phyloP scores from a whole-genome alignment of 2,113 vertebrate genomes.

The Chrysochloris asiatica region DNA sequence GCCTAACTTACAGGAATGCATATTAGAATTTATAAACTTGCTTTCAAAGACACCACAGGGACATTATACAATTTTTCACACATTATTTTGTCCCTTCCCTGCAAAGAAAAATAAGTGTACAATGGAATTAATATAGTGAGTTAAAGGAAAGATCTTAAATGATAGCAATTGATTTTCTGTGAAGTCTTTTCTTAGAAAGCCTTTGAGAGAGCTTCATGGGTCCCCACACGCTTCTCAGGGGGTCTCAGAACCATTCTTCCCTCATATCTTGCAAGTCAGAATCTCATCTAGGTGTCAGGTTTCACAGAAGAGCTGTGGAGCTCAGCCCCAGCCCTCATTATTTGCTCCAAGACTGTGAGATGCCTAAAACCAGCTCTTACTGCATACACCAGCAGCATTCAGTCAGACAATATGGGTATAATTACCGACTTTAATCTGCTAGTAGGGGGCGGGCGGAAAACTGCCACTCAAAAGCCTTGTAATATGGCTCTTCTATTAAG shows the following conservation, averaged over 20 bases:
- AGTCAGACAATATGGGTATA: conserved; percentile 46
- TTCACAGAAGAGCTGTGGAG: not conserved
- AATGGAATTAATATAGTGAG: not conserved
- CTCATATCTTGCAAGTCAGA: conserved; percentile 1
- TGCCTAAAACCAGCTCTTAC: not conserved
- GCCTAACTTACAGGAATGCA: conserved; percentile 20
- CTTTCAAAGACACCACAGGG: conserved; percentile 61
- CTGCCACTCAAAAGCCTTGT: not conserved
- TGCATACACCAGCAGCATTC: not conserved
- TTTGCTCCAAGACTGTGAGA: conserved; percentile 6
- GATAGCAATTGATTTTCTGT: conserved; percentile 71
- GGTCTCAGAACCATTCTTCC: conserved; percentile 52
- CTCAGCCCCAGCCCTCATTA: not conserved
- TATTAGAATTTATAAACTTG: conserved; percentile 67
- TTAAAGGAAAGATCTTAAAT: conserved; percentile 65
- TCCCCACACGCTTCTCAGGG: conserved; percentile 41
- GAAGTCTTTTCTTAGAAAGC: conserved; percentile 61
- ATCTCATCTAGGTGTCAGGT: conserved; percentile 29
- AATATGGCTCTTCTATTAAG: not conserved
- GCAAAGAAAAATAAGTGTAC: conserved; percentile 10
- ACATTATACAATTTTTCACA: conserved; percentile 47
- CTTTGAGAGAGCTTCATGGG: conserved; percentile 61
- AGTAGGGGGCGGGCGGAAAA: not conserved
- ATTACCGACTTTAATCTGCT: conserved; percentile 8
- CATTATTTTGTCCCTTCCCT: conserved; percentile 35